A percentile compares a stretch with the other conserved stretches of the same genome.
Conservation (phyloP, 2,797 vertebrate species). For the Phrynocephalus guinanensis region DNA sequence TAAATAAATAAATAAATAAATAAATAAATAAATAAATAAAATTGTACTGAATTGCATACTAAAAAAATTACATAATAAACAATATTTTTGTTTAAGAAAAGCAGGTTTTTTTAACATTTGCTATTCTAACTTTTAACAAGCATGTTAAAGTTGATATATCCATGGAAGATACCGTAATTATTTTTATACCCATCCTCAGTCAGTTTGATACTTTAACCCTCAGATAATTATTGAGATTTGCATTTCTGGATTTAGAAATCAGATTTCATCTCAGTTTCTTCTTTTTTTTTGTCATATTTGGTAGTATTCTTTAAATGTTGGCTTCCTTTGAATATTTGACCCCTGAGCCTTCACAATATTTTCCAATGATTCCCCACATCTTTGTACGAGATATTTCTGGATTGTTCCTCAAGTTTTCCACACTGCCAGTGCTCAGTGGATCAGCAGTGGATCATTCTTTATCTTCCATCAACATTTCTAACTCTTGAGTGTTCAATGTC, state of each 20-base stretch:
- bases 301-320: neutral
- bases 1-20: no score
- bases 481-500: neutral
- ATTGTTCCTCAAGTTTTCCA: neutral
- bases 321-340: neutral
- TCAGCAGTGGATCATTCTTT: neutral
- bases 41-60: neutral
- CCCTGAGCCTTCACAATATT: neutral
- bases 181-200: neutral
- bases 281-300: neutral
- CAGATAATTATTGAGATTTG: neutral
- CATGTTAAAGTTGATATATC: conserved; percentile 4
- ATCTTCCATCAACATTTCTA: neutral
- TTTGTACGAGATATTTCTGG: neutral
- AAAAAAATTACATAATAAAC: neutral
- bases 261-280: neutral
- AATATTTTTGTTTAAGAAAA: neutral
- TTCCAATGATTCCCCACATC: neutral
- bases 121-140: neutral
- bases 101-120: no score
- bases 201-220: neutral
- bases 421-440: neutral
- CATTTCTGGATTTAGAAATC: neutral
- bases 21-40: no score
- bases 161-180: conserved; percentile 8